phyloP scores from a whole-genome alignment of 2,113 vertebrate genomes.

The Apaloderma vittatum region DNA sequence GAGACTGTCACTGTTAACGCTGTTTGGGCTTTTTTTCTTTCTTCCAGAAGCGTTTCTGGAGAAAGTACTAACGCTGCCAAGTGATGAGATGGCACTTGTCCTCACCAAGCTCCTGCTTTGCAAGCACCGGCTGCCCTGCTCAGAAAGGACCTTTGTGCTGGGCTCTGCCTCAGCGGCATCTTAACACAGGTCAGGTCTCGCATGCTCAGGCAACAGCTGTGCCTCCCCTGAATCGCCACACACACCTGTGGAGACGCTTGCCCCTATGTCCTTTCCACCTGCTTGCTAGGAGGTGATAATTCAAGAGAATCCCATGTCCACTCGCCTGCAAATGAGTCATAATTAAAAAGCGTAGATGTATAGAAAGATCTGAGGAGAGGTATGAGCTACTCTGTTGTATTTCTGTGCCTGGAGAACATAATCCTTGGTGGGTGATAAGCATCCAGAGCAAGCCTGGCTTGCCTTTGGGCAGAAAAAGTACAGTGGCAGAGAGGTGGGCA shows the following conservation, averaged over 20 bases:
- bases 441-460: not conserved
- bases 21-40: not conserved
- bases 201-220: not conserved
- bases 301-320: no score
- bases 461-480: not conserved
- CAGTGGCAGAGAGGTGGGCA: not conserved
- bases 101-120: not conserved
- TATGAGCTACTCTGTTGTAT: not conserved
- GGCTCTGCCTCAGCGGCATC: not conserved
- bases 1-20: not conserved
- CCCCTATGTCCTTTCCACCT: fast-evolving
- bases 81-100: not conserved
- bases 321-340: fast-evolving
- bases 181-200: not conserved
- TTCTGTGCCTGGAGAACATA: not conserved
- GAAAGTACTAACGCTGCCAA: not conserved
- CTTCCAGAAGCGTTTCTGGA: not conserved
- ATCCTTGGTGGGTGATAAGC: not conserved
- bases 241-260: fast-evolving
- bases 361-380: not conserved
- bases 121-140: not conserved
- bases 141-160: not conserved
- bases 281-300: fast-evolving
- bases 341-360: not conserved
- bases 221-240: fast-evolving